Base-by-base conservation (phyloP, 2,888 invertebrate species). In the Drosophila fulvimacula region DNA sequence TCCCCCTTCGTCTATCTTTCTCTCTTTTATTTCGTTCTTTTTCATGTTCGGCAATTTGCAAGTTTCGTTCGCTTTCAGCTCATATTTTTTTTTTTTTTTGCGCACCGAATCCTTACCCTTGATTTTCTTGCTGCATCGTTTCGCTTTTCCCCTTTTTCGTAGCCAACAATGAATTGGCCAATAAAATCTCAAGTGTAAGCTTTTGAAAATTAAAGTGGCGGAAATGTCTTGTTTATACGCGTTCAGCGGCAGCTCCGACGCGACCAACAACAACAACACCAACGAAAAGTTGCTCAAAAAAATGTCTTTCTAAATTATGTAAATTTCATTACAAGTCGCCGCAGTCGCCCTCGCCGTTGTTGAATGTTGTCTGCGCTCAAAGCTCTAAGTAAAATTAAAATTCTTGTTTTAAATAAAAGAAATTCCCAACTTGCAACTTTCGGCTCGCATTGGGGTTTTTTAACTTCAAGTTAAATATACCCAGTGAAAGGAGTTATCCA, bases 171-270 rank as follows among this genome's bases (percentile, higher is more conserved):
- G 84, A 88, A 88, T 87, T 88, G 87, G 82, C 88, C 87, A 88
- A 88, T 88, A 88, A 88, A 88, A 88, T 88, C 84, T 87, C 79
- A 82, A 88, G 87, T 88, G 79, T 82, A 83, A 82, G 88, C 86
- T 88, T 84, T 87, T 83, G 79, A 79, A 86, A 86, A 87, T 82
- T 88, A 82, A 86, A 86, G 86, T 84, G 82, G 77, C 82, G 88
- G 88, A 88, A 83, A 88, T 82, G 79, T 79, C 74, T 79, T 76
- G 79, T 80, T 79, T 81, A 88, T 89, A 83, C 81, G 82, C 82
- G 80, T 71, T 67, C 81, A 76, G 79, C 68, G 60, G 63, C 81
- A 55, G 36, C 49, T 60, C 36, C 49, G 36, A 21, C 27, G 11
- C 39, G 15, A 2, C 24, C 24, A 17, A 10, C 55, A 41, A 17